Evolutionary conservation across 1,140 invertebrate species (phyloP), one percentile per base, ranked within the genome.

Genomic region (Drosophila nigromelanica): DNA sequence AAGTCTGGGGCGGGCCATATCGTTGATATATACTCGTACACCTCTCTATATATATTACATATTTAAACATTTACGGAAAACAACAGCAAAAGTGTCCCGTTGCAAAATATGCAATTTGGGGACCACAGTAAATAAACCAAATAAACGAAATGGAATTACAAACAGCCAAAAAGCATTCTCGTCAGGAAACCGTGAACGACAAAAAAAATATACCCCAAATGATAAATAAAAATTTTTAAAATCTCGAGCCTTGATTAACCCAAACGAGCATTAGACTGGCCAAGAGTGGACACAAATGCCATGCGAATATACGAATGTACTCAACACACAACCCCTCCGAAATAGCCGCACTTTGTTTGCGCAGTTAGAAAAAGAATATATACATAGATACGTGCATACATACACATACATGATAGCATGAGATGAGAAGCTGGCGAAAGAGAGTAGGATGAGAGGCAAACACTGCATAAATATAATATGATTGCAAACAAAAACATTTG

Each of bases 391-490:
- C 10, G 12, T n/a, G 37, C 2, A 15, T 15, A 52, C 10, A 52
- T 11, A 15, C 30, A 33, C n/a, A 14, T 15, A 5, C 30, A 33
- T 15, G 3, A n/a, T 14, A 1, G 27, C 27, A 27, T 5, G 27
- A 54, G 52, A 30, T 10, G 3, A 33, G 3, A 33, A 50, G 15
- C 35, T 27, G 37, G 43, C 33, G 10, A 15, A 55, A 48, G 33
- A 21, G 63, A 45, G 69, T 18, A 66, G 62, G 59, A 42, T 14
- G 70, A 15, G 70, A 73, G 70, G 70, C 70, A 73, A 72, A 61
- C 60, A 67, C 54, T 80, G 80, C 80, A 80, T 83, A 85, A 80
- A 85, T 85, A 86, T 86, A 78, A 80, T 78, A 80, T 80, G 59
- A 86, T 80, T 64, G 73, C 55, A 66, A 75, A 85, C 66, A 77